These are phyloP conservation scores for Drosophila trapezifrons DNA, from an alignment of 1,140 invertebrate genomes.

Conservation along the genomic window DNA sequence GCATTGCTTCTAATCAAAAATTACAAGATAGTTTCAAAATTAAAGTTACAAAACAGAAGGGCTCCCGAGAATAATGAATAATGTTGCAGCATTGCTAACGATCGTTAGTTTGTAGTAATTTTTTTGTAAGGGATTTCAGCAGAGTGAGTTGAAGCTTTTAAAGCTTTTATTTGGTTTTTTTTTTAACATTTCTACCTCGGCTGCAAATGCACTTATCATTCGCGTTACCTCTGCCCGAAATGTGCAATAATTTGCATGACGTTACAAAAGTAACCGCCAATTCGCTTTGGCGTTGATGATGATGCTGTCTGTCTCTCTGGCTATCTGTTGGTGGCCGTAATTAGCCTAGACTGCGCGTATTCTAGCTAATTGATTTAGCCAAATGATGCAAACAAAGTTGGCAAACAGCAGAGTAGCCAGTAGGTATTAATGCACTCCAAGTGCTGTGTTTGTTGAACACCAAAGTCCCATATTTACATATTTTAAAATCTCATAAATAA, in stretches of 20 bases:
- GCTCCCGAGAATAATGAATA: slow-evolving; percentile 6
- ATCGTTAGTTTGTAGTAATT: slow-evolving; percentile 3
- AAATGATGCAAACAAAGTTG: slow-evolving; percentile 32
- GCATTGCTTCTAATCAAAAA: not conserved
- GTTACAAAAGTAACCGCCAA: slow-evolving; percentile 12
- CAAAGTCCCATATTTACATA: not conserved
- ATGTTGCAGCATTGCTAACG: slow-evolving; percentile 6
- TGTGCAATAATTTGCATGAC: slow-evolving; percentile 27
- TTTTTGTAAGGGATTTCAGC: not conserved
- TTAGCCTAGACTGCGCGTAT: slow-evolving; percentile 14
- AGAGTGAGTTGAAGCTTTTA: slow-evolving; percentile 13
- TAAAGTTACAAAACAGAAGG: not conserved
- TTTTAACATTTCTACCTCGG: not conserved
- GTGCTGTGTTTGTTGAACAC: not conserved
- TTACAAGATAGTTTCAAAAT: not conserved
- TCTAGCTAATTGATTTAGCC: slow-evolving; percentile 33
- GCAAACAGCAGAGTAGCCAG: not conserved
- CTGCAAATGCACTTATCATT: slow-evolving; percentile 27
- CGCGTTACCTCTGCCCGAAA: slow-evolving; percentile 6
- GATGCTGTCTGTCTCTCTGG: slow-evolving; percentile 1
- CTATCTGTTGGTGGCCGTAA: not conserved
- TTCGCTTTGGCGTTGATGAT: slow-evolving; percentile 15
- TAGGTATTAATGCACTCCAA: slow-evolving; percentile 2
- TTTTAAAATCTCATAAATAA: no score
- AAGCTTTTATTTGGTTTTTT: not conserved